Conservation (phyloP, 53 echinoderm and acorn worm genomes). For the Mesocentrotus franciscanus region DNA sequence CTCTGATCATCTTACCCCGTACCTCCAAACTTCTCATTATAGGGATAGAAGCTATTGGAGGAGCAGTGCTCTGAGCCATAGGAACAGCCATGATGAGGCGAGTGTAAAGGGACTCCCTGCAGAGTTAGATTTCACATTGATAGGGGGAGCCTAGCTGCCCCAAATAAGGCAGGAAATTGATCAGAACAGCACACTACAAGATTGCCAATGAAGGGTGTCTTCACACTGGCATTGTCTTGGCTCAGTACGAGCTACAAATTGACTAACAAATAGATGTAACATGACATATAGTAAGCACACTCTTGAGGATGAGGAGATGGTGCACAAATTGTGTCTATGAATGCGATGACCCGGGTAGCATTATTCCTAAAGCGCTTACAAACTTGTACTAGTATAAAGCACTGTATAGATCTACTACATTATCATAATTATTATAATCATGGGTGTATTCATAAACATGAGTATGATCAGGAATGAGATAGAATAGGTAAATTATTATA, state of each 20-base stretch:
- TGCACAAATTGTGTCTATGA: neutral
- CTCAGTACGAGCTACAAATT: neutral
- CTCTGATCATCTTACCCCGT: neutral
- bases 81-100: neutral
- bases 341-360: no score
- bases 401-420: no score
- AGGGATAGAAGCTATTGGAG: neutral
- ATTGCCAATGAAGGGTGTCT: neutral
- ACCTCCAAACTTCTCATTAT: constrained; percentile 25
- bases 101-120: constrained; percentile 28
- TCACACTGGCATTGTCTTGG: neutral
- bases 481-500: no score
- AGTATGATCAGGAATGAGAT: no score
- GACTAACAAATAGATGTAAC: neutral
- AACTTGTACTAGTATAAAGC: no score
- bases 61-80: neutral
- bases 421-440: no score
- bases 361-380: no score
- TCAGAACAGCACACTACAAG: constrained; percentile 1
- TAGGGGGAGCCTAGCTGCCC: neutral
- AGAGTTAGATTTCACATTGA: constrained; percentile 55
- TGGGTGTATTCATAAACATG: no score
- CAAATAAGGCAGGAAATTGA: constrained; percentile 10
- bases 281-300: neutral
- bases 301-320: neutral